Percentiles rank a stretch among this genome's conserved stretches.
These are phyloP conservation scores for Tragelaphus buxtoni DNA, from an alignment of 2,113 vertebrate genomes.

Conservation along the genomic window DNA sequence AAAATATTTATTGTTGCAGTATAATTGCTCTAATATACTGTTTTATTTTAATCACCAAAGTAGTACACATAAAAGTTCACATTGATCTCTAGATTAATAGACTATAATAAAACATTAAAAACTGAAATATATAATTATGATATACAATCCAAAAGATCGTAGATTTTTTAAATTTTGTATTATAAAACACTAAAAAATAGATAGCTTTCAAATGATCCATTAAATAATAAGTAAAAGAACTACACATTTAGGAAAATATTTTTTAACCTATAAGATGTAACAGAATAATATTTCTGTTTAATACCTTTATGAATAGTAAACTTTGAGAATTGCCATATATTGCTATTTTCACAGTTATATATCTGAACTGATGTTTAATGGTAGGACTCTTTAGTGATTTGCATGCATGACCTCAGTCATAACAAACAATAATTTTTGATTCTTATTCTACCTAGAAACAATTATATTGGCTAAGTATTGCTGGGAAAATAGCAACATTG, in stretches of 20 bases:
- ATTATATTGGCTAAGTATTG: background rate
- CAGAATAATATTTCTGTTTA: no score
- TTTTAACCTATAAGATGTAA: no score
- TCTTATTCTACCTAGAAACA: background rate
- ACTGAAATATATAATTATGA: background rate
- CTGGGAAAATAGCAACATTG: background rate
- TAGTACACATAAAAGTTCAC: background rate
- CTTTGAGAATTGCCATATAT: background rate
- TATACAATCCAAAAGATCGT: background rate
- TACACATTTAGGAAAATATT: no score
- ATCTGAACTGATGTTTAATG: background rate
- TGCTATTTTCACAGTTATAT: background rate
- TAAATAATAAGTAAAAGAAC: no score
- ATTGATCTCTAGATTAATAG: background rate
- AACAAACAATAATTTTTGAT: background rate
- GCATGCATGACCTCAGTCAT: background rate
- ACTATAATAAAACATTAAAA: background rate
- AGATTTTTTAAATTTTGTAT: background rate
- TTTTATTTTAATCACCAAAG: background rate
- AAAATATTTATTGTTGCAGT: background rate
- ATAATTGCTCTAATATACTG: background rate
- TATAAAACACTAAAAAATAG: background rate
- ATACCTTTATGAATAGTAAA: no score
- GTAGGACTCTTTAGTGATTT: background rate
- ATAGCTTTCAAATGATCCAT: no score